Conservation (phyloP, 2,888 invertebrate genomes). For the Clunio marinus region DNA sequence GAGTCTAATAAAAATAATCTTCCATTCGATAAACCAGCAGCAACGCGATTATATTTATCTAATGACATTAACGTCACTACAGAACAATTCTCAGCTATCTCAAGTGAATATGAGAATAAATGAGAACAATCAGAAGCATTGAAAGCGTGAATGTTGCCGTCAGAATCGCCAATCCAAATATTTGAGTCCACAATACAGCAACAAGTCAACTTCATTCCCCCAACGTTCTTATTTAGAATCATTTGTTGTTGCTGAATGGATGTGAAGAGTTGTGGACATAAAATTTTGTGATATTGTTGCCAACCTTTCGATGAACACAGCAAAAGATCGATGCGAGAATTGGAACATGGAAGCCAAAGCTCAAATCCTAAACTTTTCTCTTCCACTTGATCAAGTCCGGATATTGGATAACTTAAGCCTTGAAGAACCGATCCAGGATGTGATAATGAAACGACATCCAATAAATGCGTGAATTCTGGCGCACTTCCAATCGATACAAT, state of each 20-base stretch:
- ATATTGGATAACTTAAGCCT: slow-evolving; percentile 34
- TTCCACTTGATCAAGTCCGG: slow-evolving; percentile 2
- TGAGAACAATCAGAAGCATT: slow-evolving; percentile 57
- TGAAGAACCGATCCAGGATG: slow-evolving; percentile 59
- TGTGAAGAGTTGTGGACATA: slow-evolving; percentile 45
- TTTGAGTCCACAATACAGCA: slow-evolving; percentile 70
- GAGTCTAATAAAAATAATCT: slow-evolving; percentile 69
- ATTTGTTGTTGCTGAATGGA: slow-evolving; percentile 33
- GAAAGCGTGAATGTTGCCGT: slow-evolving; percentile 80
- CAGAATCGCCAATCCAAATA: slow-evolving; percentile 87
- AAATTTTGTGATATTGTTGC: slow-evolving; percentile 58
- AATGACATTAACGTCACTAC: slow-evolving; percentile 67
- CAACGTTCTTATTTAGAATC: slow-evolving; percentile 16
- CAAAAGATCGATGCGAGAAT: slow-evolving; percentile 62
- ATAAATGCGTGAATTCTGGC: slow-evolving; percentile 86
- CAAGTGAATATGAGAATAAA: slow-evolving; percentile 63
- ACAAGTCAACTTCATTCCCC: slow-evolving; percentile 60
- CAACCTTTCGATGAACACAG: slow-evolving; percentile 56
- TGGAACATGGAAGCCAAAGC: slow-evolving; percentile 70
- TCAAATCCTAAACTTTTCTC: slow-evolving; percentile 63
- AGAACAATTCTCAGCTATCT: slow-evolving; percentile 61
- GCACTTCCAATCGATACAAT: slow-evolving; percentile 88
- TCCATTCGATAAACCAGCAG: slow-evolving; percentile 74
- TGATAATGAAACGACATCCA: slow-evolving; percentile 71
- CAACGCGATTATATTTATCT: slow-evolving; percentile 66